Evolutionary conservation across 2,113 vertebrate species (phyloP), one percentile per base, ranked within the genome.

Genomic region (Charina bottae): DNA sequence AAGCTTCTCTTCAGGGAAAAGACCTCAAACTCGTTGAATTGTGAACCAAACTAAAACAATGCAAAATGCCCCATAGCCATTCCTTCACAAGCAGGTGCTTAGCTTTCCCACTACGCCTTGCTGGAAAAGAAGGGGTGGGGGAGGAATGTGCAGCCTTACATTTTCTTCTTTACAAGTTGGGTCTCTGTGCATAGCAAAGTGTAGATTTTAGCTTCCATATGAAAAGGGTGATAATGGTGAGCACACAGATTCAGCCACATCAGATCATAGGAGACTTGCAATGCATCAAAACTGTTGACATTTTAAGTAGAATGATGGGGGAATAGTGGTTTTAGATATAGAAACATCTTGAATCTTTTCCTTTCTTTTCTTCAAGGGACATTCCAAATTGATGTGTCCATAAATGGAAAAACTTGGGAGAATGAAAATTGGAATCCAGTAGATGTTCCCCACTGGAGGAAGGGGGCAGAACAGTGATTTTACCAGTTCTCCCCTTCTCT

Each of bases 1-100:
- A 93, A 92, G 95, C 94, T 96, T 96, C 96, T 97, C 94, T 97
- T 97, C 96, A 96, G 95, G 96, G 91, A 92, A 89, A 96, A 97
- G 96, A 94, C 94, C 94, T 97, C 95, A 95, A 90, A 93, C 89
- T 83, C 59, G 95, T 2, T 93, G 96, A 96, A 93, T 93, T 95
- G 87, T 93, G 92, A 94, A 95, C 87, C 83, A 55, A 87, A 88
- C 93, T 91, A 83, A 87, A 97, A 89, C 93, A 96, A 93, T 93
- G 90, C 94, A 96, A 93, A 95, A 94, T 94, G 68, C 56, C 68
- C n/a, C 56, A 11, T 33, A 53, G 93, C 95, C 91, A 78, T 93
- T 90, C 90, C 89, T 92, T 1, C 0, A 42, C 88, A 89, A 93
- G 89, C 1, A 56, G 83, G 23, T 89, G 91, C 92, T 53, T 78